These are phyloP conservation scores for Ophion slaviceki DNA, from an alignment of 2,888 invertebrate genomes.

Conservation along the genomic window DNA sequence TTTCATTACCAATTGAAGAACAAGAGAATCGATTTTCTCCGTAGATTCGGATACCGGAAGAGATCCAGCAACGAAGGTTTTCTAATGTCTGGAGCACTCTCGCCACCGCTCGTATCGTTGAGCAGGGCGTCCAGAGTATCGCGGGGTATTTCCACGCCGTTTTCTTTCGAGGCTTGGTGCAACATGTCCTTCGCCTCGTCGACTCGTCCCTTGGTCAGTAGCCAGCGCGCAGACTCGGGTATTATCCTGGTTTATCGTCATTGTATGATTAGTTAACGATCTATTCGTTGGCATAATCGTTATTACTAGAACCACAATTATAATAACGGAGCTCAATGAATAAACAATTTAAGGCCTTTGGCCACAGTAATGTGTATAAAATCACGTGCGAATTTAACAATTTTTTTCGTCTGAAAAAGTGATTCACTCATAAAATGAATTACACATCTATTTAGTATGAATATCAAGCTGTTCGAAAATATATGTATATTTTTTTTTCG, in stretches of 20 bases:
- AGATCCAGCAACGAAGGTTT: constrained; percentile 86
- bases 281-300: not conserved
- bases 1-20: constrained; percentile 89
- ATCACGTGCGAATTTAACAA: no score
- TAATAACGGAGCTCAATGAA: not conserved
- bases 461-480: no score
- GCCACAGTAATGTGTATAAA: no score
- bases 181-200: constrained; percentile 87
- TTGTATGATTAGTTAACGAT: not conserved
- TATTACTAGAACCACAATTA: not conserved
- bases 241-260: constrained; percentile 85
- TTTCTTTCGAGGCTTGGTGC: constrained; percentile 87
- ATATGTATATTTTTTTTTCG: no score
- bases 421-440: no score
- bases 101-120: constrained; percentile 80
- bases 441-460: no score
- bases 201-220: constrained; percentile 87
- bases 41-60: constrained; percentile 87
- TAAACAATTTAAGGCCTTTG: not conserved
- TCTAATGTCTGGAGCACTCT: constrained; percentile 78
- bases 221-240: constrained; percentile 91
- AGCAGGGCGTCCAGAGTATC: constrained; percentile 85
- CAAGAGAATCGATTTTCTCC: constrained; percentile 87
- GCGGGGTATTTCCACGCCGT: constrained; percentile 86
- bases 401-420: no score